Percentiles rank a stretch among this genome's conserved stretches.
phyloP scores from a whole-genome alignment of 2,113 vertebrate species.

The Loxodonta africana region DNA sequence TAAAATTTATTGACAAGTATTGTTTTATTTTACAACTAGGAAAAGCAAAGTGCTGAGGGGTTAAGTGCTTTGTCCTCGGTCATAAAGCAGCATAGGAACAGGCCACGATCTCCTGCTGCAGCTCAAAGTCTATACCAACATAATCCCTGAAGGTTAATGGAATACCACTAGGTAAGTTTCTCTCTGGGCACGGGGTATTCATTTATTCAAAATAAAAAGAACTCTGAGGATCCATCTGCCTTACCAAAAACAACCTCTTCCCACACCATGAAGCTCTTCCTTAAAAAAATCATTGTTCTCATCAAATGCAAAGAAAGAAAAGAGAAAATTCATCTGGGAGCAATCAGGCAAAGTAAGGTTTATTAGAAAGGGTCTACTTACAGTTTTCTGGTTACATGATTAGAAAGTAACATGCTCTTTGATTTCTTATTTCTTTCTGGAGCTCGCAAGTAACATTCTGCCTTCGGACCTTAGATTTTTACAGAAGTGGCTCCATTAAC shows the following conservation, averaged over 20 bases:
- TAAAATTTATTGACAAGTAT: background rate
- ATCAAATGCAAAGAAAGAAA: constrained; percentile 3
- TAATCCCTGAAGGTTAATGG: background rate
- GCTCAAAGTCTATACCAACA: background rate
- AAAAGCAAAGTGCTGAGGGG: background rate
- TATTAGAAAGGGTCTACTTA: background rate
- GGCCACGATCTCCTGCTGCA: background rate
- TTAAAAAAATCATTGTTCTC: background rate
- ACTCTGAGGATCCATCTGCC: background rate
- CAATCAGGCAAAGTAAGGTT: background rate
- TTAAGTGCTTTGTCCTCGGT: background rate
- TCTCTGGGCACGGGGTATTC: background rate
- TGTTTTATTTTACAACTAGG: background rate
- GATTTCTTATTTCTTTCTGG: background rate
- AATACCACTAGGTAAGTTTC: rapidly evolving
- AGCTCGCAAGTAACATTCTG: background rate
- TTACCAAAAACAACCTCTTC: background rate
- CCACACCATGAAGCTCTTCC: background rate
- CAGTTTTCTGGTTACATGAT: background rate
- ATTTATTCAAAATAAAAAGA: background rate
- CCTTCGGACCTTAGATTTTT: background rate
- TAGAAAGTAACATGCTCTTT: background rate
- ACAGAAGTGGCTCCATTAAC: background rate
- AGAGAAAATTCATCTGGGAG: background rate
- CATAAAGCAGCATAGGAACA: background rate